Base-by-base conservation (phyloP, 1,140 invertebrate genomes). In the Eupeodes corollae region DNA sequence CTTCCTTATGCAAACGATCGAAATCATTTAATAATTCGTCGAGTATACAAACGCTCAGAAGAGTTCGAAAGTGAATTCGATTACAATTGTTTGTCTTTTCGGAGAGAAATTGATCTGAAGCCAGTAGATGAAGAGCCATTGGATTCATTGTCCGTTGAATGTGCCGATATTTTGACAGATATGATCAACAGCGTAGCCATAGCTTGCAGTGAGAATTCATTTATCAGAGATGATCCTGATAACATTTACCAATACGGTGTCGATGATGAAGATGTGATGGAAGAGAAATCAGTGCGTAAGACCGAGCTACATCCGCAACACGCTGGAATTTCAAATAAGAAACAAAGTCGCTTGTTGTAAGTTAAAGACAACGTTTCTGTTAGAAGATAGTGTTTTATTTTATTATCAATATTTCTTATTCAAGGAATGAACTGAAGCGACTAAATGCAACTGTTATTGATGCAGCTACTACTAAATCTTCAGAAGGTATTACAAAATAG, bases 151-250 rank as follows among this genome's bases (percentile, higher is more conserved):
- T 5, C 21, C 8, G 8, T 26, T 10, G 54, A 42, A 12, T 65
- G 62, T 38, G 65, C 64, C 6, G 56, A 66, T 30, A 49, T 67
- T 46, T 51, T 68, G 5, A 56, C 49, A 14, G 62, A 65, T 6
- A 64, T 68, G 59, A 67, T 68, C 12, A 63, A 67, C 42, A 59
- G 59, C 3, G 63, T 68, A n/a, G 65, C 65, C 31, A 63, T 68
- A 6, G 63, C 63, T 32, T 61, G 61, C 50, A 64, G 62, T 44
- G 65, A 68, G 26, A 63, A 64, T 19, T 62, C 59, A 2, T 63
- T 68, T 15, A 56, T 63, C 0, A 58, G 46, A 15, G 40, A 48
- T 16, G 65, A 68, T 45, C 41, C 41, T 18, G 21, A 44, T 18
- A 44, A 37, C 13, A 13, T 15, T n/a, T 3, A 35, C 12, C 12